Percentiles rank a stretch among this genome's conserved stretches.
phyloP scores from a whole-genome alignment of 2,797 vertebrate genomes.

The Antrozous pallidus region DNA sequence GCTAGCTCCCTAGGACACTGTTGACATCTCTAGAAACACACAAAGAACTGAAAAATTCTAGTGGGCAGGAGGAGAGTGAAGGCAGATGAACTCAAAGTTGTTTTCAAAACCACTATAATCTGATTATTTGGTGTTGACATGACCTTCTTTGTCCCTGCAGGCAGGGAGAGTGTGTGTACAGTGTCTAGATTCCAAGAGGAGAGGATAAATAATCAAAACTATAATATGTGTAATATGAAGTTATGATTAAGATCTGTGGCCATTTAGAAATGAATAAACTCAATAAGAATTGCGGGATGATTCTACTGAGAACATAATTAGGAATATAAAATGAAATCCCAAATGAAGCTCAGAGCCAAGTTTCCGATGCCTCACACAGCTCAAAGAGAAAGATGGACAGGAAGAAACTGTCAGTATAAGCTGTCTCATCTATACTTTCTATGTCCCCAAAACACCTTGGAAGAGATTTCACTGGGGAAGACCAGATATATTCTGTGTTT shows the following conservation, averaged over 20 bases:
- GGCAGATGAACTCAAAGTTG: neutral
- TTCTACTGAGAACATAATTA: neutral
- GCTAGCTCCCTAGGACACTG: neutral
- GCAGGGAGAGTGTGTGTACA: neutral
- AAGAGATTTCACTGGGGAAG: neutral
- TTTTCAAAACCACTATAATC: neutral
- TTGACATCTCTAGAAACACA: neutral
- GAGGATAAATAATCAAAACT: neutral
- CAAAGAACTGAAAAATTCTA: neutral
- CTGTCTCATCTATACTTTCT: neutral
- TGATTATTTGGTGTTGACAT: neutral
- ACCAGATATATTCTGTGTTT: neutral
- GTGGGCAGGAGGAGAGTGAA: neutral
- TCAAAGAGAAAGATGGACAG: neutral
- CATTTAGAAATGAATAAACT: neutral
- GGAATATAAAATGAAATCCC: neutral
- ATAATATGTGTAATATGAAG: neutral
- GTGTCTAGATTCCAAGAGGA: neutral
- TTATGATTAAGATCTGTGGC: neutral
- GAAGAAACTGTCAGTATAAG: slow-evolving; percentile 1
- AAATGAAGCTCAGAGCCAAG: neutral
- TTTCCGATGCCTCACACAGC: neutral
- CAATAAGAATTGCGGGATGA: neutral
- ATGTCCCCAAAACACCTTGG: neutral
- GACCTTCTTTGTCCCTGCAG: neutral